Percentiles rank a stretch among this genome's conserved stretches.
These are phyloP conservation scores for Aradophagus sp. DNA, from an alignment of 1,140 invertebrate genomes.

Conservation along the genomic window DNA sequence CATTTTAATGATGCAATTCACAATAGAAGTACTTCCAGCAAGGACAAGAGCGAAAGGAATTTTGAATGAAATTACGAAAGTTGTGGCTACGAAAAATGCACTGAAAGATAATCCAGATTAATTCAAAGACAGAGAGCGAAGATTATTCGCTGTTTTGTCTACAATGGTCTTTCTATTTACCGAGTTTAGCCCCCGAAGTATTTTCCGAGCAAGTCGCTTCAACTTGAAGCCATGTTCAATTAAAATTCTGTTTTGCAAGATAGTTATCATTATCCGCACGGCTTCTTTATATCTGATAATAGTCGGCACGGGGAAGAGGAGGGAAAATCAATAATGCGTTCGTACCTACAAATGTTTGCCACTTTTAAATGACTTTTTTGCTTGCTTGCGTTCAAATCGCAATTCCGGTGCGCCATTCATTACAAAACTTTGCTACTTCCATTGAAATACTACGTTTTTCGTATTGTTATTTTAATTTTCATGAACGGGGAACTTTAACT, in stretches of 20 bases:
- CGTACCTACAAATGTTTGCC: constrained; percentile 25
- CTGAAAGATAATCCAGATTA: constrained; percentile 5
- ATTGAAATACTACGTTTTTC: too few species aligned
- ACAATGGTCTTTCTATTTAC: too few species aligned
- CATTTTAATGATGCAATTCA: too few species aligned
- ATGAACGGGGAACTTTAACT: too few species aligned
- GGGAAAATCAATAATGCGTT: constrained; percentile 38
- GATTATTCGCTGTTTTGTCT: neutral
- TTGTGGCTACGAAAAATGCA: constrained; percentile 4
- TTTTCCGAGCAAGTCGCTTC: too few species aligned
- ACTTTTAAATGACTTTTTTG: constrained; percentile 14
- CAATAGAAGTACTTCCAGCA: too few species aligned
- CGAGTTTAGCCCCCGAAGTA: too few species aligned
- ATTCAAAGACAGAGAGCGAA: constrained; percentile 3
- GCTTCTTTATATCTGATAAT: constrained; percentile 44
- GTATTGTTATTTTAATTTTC: too few species aligned
- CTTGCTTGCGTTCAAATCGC: too few species aligned
- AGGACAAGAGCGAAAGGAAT: too few species aligned
- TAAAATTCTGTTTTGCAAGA: constrained; percentile 19
- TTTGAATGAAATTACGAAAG: constrained; percentile 8
- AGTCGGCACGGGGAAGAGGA: constrained; percentile 14
- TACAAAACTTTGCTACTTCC: too few species aligned
- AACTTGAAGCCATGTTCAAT: constrained; percentile 8
- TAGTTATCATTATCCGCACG: constrained; percentile 18
- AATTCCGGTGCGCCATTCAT: too few species aligned